Base-by-base conservation (phyloP, 2,113 vertebrate genomes). In the Rhizomys pruinosus region DNA sequence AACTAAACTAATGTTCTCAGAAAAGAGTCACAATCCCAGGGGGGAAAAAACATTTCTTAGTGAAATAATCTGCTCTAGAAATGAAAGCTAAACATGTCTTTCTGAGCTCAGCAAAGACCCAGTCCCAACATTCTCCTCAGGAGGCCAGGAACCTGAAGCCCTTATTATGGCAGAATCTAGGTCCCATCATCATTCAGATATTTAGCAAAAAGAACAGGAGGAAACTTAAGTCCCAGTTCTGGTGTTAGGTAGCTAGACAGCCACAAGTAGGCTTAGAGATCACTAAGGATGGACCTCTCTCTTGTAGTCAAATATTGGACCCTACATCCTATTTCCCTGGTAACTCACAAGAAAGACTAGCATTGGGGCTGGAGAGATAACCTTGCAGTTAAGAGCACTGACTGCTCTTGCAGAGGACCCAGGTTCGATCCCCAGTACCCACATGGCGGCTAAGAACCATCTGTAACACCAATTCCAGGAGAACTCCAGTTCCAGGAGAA, bases 1-100 rank as follows among this genome's bases (percentile, higher is more conserved):
- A 97, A 92, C 91, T 96, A 96, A 96, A 93, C 80, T 85, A 57
- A 27, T 42, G 61, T 95, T 95, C 79, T n/a, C 52, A 97, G 92
- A 84, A 93, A 88, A 15, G 4, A 92, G 44, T 37, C 93, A 88
- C 87, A 96, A 95, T 52, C n/a, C 12, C 42, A 84, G 92, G 79
- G 52, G 3, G n/a, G 92, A 89, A 39, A 55, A 68, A 84, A 78
- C 17, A 95, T 72, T 63, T 92, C 90, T 93, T 82, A 42, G 76
- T 73, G 80, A 87, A 93, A 92, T 17, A 89, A 97, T 66, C 61
- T 87, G 52, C 44, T 88, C 69, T 89, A 89, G 89, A 96, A 59
- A 93, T 92, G 90, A 90, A 92, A 59, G 63, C 47, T 94, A 84
- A 95, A 92, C 85, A 52, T 84, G 68, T 87, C 86, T 96, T 84